Conservation (phyloP, 2,888 invertebrate genomes). For the Noctua fimbriata region DNA sequence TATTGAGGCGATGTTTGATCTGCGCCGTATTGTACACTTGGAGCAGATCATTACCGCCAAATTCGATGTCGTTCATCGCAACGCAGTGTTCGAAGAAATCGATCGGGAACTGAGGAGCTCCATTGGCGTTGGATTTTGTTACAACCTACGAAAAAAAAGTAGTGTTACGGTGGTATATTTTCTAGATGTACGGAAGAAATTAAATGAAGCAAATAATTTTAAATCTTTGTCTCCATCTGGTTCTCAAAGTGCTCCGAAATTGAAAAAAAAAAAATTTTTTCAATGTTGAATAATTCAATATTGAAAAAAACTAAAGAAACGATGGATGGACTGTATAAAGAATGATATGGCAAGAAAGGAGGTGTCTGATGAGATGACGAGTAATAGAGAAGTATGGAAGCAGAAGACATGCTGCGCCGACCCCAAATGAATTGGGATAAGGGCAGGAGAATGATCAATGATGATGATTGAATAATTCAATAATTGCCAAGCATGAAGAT, state of each 20-base stretch:
- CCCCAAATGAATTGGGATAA: too few relatives aligned
- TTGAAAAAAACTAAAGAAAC: too few relatives aligned
- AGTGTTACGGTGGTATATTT: neutral
- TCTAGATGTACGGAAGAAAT: neutral
- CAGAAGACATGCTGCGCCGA: too few relatives aligned
- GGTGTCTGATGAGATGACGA: too few relatives aligned
- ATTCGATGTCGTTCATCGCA: slow-evolving; percentile 97
- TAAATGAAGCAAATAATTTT: neutral
- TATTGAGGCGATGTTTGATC: slow-evolving; percentile 97
- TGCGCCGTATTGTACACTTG: slow-evolving; percentile 98
- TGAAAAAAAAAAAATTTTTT: neutral
- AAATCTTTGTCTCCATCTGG: neutral
- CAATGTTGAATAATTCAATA: neutral
- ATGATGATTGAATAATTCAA: too few relatives aligned
- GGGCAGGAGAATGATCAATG: too few relatives aligned
- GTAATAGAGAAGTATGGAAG: too few relatives aligned
- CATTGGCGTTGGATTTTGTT: slow-evolving; percentile 87
- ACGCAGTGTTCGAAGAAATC: slow-evolving; percentile 99
- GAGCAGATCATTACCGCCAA: slow-evolving; percentile 97
- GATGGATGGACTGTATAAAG: too few relatives aligned
- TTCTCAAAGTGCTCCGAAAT: neutral
- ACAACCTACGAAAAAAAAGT: slow-evolving; percentile 76
- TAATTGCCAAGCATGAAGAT: neutral
- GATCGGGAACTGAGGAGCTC: slow-evolving; percentile 95
- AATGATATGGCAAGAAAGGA: too few relatives aligned